phyloP scores from a whole-genome alignment of 2,113 vertebrate genomes.

The Glaucidium brasilianum region DNA sequence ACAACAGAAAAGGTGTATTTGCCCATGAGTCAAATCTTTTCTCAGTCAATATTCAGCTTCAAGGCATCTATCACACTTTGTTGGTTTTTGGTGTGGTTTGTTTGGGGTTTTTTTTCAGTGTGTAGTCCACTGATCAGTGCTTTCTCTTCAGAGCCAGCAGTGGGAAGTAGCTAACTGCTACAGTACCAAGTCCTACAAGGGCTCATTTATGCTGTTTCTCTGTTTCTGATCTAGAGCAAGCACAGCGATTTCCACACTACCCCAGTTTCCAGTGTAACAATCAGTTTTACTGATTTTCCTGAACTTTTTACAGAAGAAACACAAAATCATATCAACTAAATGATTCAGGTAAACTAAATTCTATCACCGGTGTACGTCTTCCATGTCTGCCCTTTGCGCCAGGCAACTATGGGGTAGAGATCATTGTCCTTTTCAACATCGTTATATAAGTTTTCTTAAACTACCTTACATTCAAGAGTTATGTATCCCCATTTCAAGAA shows the following conservation, averaged over 20 bases:
- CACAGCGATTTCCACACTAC: neutral
- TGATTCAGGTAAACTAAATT: neutral
- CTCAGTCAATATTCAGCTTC: neutral
- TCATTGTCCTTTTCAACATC: neutral
- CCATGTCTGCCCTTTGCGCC: neutral
- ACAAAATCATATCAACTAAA: neutral
- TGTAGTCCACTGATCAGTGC: neutral
- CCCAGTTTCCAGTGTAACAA: neutral
- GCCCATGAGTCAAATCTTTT: neutral
- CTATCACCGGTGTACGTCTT: neutral
- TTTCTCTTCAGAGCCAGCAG: neutral
- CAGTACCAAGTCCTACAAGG: neutral
- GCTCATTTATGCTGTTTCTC: neutral
- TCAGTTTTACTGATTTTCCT: neutral
- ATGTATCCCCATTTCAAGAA: neutral
- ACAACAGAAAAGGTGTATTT: neutral
- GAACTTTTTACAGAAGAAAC: neutral
- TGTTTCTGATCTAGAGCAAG: neutral
- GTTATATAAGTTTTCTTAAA: neutral
- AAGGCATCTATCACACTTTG: neutral
- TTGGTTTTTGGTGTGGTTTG: too few species aligned
- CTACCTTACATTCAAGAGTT: neutral
- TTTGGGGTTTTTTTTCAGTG: neutral
- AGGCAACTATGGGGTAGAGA: neutral
- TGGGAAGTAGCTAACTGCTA: neutral